phyloP scores from a whole-genome alignment of 2,113 vertebrate genomes.

The Gasterosteus aculeatus region DNA sequence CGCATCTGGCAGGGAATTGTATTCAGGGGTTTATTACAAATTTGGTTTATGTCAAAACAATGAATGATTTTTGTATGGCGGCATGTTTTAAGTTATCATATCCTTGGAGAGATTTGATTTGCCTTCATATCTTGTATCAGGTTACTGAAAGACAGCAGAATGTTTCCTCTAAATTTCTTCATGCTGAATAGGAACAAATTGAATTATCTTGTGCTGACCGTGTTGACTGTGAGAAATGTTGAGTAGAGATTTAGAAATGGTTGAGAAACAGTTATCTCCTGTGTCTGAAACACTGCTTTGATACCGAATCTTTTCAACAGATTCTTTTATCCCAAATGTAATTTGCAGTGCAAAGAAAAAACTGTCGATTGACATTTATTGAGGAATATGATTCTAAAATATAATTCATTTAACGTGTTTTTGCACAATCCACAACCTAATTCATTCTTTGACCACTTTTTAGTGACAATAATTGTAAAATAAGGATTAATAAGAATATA shows the following conservation, averaged over 20 bases:
- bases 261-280: not conserved
- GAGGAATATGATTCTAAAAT: not conserved
- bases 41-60: conserved; percentile 30
- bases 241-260: not conserved
- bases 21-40: conserved; percentile 12
- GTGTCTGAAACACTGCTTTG: conserved; percentile 1
- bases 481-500: not conserved
- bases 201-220: not conserved
- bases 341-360: conserved; percentile 8
- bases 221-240: not conserved
- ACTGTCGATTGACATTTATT: conserved; percentile 19
- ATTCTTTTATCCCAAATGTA: not conserved
- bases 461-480: conserved; percentile 1
- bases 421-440: not conserved
- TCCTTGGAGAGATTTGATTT: not conserved
- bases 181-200: not conserved
- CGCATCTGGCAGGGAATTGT: conserved; percentile 3
- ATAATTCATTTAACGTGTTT: conserved; percentile 2
- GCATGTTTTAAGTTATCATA: conserved; percentile 14
- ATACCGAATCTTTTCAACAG: conserved; percentile 7
- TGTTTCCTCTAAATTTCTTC: not conserved
- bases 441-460: not conserved
- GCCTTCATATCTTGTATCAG: conserved; percentile 8
- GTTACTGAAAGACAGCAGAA: conserved; percentile 3
- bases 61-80: not conserved